Percentiles rank a stretch among this genome's conserved stretches.
Evolutionary conservation across 2,113 vertebrate species (phyloP).

Genomic region (Aphyosemion australe): DNA sequence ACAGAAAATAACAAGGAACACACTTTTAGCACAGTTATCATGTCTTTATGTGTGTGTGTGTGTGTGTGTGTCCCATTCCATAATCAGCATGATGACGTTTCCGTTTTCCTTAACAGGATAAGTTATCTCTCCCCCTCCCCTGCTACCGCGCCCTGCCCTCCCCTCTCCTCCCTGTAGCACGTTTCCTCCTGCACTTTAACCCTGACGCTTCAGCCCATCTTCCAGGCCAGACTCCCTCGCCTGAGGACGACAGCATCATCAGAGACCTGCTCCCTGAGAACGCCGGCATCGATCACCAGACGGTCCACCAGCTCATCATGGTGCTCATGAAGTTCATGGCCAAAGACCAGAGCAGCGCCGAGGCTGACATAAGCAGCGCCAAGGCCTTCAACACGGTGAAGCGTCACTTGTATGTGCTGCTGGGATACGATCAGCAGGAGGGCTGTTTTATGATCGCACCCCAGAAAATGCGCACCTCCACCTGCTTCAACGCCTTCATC

Average conservation of each 20-base stretch:
- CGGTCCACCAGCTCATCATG: conserved; percentile 96
- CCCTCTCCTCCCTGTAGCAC: conserved; percentile 38
- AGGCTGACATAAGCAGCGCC: conserved; percentile 93
- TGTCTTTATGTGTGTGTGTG: conserved; percentile 29
- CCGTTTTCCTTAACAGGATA: conserved; percentile 20
- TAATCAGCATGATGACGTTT: conserved; percentile 39
- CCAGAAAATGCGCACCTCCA: conserved; percentile 97
- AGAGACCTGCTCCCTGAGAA: conserved; percentile 95
- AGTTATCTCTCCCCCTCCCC: conserved; percentile 34
- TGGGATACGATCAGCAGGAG: conserved; percentile 96
- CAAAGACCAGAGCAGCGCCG: conserved; percentile 94
- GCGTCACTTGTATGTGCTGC: conserved; percentile 92
- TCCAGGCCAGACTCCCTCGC: conserved; percentile 85
- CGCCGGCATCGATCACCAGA: conserved; percentile 96
- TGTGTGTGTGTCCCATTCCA: conserved; percentile 38
- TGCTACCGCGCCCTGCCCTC: conserved; percentile 10
- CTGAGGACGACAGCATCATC: conserved; percentile 90
- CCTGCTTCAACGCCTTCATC: conserved; percentile 98
- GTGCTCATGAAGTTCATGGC: conserved; percentile 99
- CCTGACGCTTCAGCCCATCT: conserved; percentile 68
- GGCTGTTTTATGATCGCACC: conserved; percentile 99
- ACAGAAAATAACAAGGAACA: not conserved
- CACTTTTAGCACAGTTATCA: conserved; percentile 6
- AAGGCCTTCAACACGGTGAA: conserved; percentile 99
- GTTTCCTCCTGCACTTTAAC: conserved; percentile 62